Evolutionary conservation across 2,797 vertebrate species (phyloP).

Genomic region (Potorous gilbertii): DNA sequence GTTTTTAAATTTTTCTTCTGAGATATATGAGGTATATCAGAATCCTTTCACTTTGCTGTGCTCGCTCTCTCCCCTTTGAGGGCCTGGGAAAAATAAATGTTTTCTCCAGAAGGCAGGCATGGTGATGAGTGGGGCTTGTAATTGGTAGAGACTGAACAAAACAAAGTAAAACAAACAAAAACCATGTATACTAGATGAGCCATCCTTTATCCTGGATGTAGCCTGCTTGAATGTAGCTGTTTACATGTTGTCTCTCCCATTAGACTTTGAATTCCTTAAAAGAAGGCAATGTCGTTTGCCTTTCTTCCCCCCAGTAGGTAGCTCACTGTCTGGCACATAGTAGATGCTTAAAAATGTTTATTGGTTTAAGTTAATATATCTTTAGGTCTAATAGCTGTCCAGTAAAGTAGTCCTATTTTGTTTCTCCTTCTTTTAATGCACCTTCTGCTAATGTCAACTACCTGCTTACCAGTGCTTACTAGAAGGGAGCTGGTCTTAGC

Average conservation of each 20-base stretch:
- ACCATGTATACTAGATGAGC: background rate
- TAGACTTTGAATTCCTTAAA: background rate
- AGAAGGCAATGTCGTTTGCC: background rate
- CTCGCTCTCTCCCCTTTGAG: background rate
- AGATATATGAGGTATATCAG: background rate
- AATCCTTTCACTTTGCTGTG: background rate
- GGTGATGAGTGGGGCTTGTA: background rate
- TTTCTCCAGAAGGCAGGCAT: background rate
- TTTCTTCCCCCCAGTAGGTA: background rate
- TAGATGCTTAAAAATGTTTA: background rate
- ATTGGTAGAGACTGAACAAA: background rate
- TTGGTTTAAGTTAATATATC: background rate
- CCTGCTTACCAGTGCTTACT: background rate
- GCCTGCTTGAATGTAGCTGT: background rate
- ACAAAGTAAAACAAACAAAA: background rate
- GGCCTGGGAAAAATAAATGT: background rate
- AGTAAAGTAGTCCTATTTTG: background rate
- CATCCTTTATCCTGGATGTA: background rate
- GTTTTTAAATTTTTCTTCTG: background rate
- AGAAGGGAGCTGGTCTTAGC: background rate
- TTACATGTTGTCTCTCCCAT: background rate
- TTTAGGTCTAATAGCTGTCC: background rate
- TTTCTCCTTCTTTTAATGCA: background rate
- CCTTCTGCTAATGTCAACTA: background rate
- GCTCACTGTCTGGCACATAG: background rate